phyloP scores from a whole-genome alignment of 1,140 invertebrate genomes.

The Heliconius melpomene region DNA sequence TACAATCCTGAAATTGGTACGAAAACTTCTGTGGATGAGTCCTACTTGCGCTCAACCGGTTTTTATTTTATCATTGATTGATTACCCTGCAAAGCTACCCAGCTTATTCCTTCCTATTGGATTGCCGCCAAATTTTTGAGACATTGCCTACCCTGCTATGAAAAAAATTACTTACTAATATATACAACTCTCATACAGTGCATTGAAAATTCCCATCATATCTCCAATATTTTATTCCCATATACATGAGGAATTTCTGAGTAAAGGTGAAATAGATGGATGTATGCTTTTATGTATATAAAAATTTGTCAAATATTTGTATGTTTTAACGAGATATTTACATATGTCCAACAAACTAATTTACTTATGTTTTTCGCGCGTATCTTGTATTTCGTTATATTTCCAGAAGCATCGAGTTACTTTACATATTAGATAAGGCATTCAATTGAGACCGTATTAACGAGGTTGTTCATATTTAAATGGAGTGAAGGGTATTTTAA shows the following conservation, averaged over 20 bases:
- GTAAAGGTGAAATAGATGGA: background rate
- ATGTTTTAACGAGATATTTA: background rate
- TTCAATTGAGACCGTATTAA: background rate
- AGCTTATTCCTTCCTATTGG: no score
- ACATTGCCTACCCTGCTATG: no score
- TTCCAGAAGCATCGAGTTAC: background rate
- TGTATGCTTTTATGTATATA: background rate
- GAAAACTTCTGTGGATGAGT: no score
- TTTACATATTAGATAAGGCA: constrained; percentile 5
- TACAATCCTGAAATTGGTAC: no score
- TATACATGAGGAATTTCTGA: background rate
- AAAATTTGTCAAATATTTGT: background rate
- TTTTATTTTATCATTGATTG: no score
- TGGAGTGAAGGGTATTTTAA: background rate
- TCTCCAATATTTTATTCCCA: no score
- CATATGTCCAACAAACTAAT: background rate
- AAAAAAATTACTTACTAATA: no score
- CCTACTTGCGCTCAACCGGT: no score
- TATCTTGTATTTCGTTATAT: background rate
- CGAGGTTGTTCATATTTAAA: background rate
- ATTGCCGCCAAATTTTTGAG: no score
- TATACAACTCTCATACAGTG: no score
- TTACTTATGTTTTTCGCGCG: background rate
- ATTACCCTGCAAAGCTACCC: no score
- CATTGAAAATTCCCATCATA: no score